Evolutionary conservation across 2,888 invertebrate genomes (phyloP).

Genomic region (Scrobipalpa costella): DNA sequence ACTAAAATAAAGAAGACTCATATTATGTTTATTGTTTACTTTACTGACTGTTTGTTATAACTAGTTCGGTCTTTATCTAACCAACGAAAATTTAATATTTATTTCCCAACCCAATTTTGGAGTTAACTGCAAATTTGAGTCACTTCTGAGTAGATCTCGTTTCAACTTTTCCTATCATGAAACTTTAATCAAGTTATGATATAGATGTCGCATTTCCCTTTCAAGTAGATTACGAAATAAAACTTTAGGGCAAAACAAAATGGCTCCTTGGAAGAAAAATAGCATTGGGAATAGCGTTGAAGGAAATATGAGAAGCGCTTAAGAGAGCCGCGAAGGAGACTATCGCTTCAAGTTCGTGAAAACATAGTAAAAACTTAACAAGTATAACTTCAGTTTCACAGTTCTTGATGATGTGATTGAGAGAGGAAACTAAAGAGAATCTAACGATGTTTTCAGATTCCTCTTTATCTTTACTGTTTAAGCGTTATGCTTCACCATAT

Average conservation of each 20-base stretch:
- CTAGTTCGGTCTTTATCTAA: not conserved
- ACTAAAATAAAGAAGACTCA: too few species aligned
- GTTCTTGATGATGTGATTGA: too few species aligned
- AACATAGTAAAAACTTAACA: not conserved
- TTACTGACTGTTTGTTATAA: not conserved
- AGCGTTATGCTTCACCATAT: too few species aligned
- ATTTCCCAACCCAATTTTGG: not conserved
- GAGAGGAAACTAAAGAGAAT: too few species aligned
- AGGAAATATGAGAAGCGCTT: conserved; percentile 42
- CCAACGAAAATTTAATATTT: not conserved
- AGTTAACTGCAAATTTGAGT: not conserved
- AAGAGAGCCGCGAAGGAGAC: conserved; percentile 47
- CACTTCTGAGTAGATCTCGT: conserved; percentile 11
- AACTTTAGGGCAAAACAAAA: conserved; percentile 51
- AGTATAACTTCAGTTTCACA: not conserved
- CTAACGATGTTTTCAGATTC: too few species aligned
- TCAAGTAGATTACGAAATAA: conserved; percentile 54
- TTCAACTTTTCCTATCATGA: conserved; percentile 29
- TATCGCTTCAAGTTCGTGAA: conserved; percentile 60
- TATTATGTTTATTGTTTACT: not conserved
- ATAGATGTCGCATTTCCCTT: conserved; percentile 35
- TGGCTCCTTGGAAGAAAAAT: conserved; percentile 38
- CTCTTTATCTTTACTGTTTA: too few species aligned
- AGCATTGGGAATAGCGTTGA: not conserved
- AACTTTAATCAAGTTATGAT: conserved; percentile 30